Evolutionary conservation across 2,888 invertebrate genomes (phyloP), one percentile per base, ranked within the genome.

Genomic region (Lasius platythorax): DNA sequence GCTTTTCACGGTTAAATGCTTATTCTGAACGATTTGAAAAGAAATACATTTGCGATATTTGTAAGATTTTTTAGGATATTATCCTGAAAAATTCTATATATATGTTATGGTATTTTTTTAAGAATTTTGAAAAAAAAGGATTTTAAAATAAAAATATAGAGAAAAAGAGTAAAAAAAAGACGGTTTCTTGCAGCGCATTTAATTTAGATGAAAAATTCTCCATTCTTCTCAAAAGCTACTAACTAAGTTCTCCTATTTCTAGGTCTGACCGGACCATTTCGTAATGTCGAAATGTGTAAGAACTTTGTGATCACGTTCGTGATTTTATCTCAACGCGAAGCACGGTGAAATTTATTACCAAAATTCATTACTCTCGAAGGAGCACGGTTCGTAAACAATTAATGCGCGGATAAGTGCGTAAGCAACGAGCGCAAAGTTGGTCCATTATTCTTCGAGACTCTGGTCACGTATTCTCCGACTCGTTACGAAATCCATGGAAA

Each of bases 351-450:
- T 84, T 87, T 90, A 83, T 82, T 50, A 64, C 43, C 68, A 50
- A 64, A 53, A 53, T 53, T 53, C 53, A 53, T 53, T 53, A 53
- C n/a, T n/a, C 56, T n/a, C 56, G 18, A 68, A 85, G 75, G 66
- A 63, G 75, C 70, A 53, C 61, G 23, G 82, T 87, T 89, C 82
- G 82, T 85, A 81, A 76, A 73, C 70, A 66, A 58, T 33, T 53
- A 53, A 70, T n/a, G 23, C 33, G 58, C 33, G 72, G 61, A 61
- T 73, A 82, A 79, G 33, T 46, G 79, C 73, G 33, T 50, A 63
- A 73, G 37, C n/a, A 73, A 81, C n/a, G 28, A 46, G n/a, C 58
- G 79, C 78, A 28, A 28, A 23, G 12, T 33, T 40, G 75, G 74
- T n/a, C 37, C 61, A 73, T 63, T 81, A 81, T 81, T 81, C 73